phyloP scores from a whole-genome alignment of 2,888 invertebrate species.

The Morinoia aosen region DNA sequence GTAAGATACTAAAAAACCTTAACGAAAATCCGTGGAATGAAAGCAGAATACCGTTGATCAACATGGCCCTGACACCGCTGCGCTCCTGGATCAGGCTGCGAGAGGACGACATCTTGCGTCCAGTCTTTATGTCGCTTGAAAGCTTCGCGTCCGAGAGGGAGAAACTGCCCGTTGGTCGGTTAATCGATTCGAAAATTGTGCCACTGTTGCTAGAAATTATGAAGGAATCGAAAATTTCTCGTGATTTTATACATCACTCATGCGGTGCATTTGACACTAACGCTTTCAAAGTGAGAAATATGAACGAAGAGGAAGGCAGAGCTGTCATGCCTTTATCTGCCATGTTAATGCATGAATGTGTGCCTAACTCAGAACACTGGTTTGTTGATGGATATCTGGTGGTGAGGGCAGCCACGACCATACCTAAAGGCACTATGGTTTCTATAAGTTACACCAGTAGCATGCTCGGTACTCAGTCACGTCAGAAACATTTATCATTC shows the following conservation, averaged over 20 bases:
- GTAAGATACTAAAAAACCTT: slow-evolving; percentile 46
- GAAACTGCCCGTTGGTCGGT: slow-evolving; percentile 55
- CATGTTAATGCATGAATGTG: slow-evolving; percentile 64
- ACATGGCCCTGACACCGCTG: slow-evolving; percentile 57
- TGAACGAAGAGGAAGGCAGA: slow-evolving; percentile 33
- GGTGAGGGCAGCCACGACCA: slow-evolving; percentile 57
- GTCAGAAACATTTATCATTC: slow-evolving; percentile 57
- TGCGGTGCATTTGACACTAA: slow-evolving; percentile 67
- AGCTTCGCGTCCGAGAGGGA: slow-evolving; percentile 55
- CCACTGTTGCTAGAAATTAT: slow-evolving; percentile 24
- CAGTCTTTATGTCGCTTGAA: slow-evolving; percentile 56
- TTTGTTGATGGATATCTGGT: slow-evolving; percentile 54
- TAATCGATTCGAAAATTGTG: slow-evolving; percentile 56
- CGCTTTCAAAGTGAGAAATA: slow-evolving; percentile 59
- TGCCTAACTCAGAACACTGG: slow-evolving; percentile 64
- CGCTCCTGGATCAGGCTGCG: slow-evolving; percentile 53
- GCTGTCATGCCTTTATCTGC: slow-evolving; percentile 57
- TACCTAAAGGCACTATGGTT: slow-evolving; percentile 55
- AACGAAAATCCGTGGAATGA: slow-evolving; percentile 28
- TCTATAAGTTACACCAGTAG: slow-evolving; percentile 60
- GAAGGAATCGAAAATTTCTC: slow-evolving; percentile 31
- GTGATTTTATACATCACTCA: slow-evolving; percentile 58
- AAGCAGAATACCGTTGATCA: slow-evolving; percentile 53
- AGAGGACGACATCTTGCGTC: neutral
- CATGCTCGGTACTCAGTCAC: slow-evolving; percentile 61